Conservation (phyloP, 1,140 invertebrate species). For the Lepidotrigona ventralis region DNA sequence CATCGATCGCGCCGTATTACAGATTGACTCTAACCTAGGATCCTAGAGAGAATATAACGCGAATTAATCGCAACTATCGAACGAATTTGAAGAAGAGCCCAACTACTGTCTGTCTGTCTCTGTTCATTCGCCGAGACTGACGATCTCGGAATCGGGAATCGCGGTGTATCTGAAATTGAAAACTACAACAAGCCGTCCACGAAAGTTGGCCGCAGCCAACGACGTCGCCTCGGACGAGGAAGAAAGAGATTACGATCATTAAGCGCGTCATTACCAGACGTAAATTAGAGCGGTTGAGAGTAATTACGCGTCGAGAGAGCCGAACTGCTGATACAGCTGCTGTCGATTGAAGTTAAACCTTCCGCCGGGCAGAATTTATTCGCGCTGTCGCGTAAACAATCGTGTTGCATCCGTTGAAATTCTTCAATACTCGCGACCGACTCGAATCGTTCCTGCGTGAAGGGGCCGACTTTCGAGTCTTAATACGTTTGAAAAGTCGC, state of each 20-base stretch:
- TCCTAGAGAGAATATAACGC: neutral
- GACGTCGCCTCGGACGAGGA: constrained; percentile 15
- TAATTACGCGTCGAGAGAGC: constrained; percentile 44
- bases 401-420: constrained; percentile 16
- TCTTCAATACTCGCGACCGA: neutral
- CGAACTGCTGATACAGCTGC: constrained; percentile 41
- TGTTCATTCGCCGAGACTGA: neutral
- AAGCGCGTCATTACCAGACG: constrained; percentile 47
- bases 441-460: neutral
- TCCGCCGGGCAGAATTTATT: constrained; percentile 35
- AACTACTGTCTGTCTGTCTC: neutral
- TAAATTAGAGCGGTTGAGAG: constrained; percentile 50
- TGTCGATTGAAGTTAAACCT: constrained; percentile 40
- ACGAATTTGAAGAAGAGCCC: too few relatives aligned
- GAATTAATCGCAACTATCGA: too few relatives aligned
- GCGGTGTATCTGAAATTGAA: constrained; percentile 33
- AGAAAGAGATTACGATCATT: constrained; percentile 45
- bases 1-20: neutral
- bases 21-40: neutral
- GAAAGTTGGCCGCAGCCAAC: constrained; percentile 5
- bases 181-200: neutral
- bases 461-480: neutral
- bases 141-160: neutral
- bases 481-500: neutral
- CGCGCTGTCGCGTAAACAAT: constrained; percentile 23